Conservation (phyloP, 2,888 invertebrate genomes). For the Melanostoma scalare region DNA sequence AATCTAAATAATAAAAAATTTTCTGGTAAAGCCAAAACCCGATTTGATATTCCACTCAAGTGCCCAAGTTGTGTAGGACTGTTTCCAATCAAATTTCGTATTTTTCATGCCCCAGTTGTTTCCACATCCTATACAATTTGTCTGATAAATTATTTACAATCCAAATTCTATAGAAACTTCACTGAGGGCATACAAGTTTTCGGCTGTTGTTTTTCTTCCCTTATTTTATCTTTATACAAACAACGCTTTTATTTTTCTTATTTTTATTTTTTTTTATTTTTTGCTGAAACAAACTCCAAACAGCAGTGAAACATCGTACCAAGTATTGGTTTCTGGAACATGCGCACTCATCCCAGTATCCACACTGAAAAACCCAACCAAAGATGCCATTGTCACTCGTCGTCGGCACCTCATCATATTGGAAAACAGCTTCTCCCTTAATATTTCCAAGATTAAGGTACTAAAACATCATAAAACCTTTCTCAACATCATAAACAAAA, state of each 20-base stretch:
- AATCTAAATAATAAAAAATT: neutral
- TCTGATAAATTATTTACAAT: constrained; percentile 66
- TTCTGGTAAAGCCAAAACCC: neutral
- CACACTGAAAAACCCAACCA: constrained; percentile 51
- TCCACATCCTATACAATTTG: constrained; percentile 53
- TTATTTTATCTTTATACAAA: neutral
- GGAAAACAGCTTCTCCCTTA: constrained; percentile 5
- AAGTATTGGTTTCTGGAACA: constrained; percentile 40
- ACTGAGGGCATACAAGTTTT: constrained; percentile 15
- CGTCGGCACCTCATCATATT: neutral
- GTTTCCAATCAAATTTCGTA: constrained; percentile 60
- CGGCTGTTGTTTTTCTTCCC: constrained; percentile 23
- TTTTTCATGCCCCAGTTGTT: constrained; percentile 54
- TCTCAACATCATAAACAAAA: constrained; percentile 28
- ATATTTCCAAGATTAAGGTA: constrained; percentile 10
- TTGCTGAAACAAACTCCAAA: constrained; percentile 30
- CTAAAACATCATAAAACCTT: constrained; percentile 33
- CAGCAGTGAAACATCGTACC: constrained; percentile 13
- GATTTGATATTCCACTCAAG: constrained; percentile 55
- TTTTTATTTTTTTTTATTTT: constrained; percentile 2
- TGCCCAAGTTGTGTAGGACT: constrained; percentile 50
- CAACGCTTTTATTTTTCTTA: neutral
- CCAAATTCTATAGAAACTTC: constrained; percentile 45
- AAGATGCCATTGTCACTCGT: constrained; percentile 54
- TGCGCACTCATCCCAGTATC: constrained; percentile 64